These are phyloP conservation scores for Lucilia sericata DNA, from an alignment of 1,140 invertebrate genomes.

Conservation along the genomic window DNA sequence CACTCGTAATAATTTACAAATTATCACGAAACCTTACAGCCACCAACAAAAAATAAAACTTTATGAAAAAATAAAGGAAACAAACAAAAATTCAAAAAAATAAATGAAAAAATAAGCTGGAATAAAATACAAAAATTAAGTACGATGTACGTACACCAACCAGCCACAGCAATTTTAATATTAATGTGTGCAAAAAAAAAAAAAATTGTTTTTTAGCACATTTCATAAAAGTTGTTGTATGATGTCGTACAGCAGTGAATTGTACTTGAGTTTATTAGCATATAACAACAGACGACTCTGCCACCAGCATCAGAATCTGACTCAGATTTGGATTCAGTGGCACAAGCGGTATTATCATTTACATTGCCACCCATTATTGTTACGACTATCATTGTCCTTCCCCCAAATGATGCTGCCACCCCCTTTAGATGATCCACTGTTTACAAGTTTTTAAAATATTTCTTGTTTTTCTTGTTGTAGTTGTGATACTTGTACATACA, in stretches of 20 bases:
- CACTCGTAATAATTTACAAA: slow-evolving; percentile 44
- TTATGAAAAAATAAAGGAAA: slow-evolving; percentile 12
- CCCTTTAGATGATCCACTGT: background rate
- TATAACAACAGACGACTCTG: slow-evolving; percentile 32
- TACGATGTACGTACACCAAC: background rate
- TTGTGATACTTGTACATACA: background rate
- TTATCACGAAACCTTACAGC: slow-evolving; percentile 38
- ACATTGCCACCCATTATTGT: slow-evolving; percentile 1
- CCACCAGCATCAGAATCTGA: slow-evolving; percentile 8
- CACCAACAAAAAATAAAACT: slow-evolving; percentile 38
- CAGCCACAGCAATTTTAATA: background rate
- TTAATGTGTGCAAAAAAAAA: slow-evolving; percentile 6
- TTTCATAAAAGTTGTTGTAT: slow-evolving; percentile 2
- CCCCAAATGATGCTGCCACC: background rate
- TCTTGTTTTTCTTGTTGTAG: background rate
- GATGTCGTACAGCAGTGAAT: background rate
- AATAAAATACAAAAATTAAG: slow-evolving; percentile 19
- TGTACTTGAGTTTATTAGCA: slow-evolving; percentile 44
- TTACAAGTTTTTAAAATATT: slow-evolving; percentile 36
- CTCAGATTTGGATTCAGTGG: background rate
- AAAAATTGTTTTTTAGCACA: background rate
- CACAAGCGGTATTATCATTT: background rate
- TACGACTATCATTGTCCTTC: background rate
- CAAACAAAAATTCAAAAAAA: background rate
- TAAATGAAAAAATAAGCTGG: background rate